Percentiles rank a stretch among this genome's conserved stretches.
Conservation (phyloP, 2,888 invertebrate species). For the Scaptomyza tumidula region DNA sequence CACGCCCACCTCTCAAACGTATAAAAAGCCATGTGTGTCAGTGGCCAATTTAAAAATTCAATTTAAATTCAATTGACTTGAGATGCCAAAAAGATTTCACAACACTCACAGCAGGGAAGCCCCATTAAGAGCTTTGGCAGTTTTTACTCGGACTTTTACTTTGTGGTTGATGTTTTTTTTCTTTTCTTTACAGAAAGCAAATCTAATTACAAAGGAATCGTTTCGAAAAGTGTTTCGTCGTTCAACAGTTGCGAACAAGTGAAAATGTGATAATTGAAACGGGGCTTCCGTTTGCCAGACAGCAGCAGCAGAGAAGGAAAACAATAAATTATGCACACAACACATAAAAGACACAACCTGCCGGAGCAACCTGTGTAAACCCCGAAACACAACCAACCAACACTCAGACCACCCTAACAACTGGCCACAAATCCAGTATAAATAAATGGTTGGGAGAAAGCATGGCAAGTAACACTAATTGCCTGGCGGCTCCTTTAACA, state of each 20-base stretch:
- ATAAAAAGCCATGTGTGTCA: slow-evolving; percentile 26
- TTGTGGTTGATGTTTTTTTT: slow-evolving; percentile 48
- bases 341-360: slow-evolving; percentile 74
- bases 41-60: slow-evolving; percentile 73
- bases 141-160: slow-evolving; percentile 53
- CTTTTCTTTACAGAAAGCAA: slow-evolving; percentile 30
- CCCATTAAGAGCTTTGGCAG: slow-evolving; percentile 52
- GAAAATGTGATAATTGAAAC: slow-evolving; percentile 71
- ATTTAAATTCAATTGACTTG: slow-evolving; percentile 76
- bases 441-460: neutral
- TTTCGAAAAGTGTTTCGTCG: slow-evolving; percentile 18
- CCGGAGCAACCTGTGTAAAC: slow-evolving; percentile 44
- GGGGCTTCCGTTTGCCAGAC: slow-evolving; percentile 63
- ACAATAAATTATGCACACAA: slow-evolving; percentile 76
- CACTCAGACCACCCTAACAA: slow-evolving; percentile 18
- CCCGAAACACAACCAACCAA: slow-evolving; percentile 34
- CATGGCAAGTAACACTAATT: slow-evolving; percentile 63
- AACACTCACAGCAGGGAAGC: slow-evolving; percentile 70
- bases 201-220: slow-evolving; percentile 64
- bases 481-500: slow-evolving; percentile 55
- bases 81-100: slow-evolving; percentile 54
- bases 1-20: slow-evolving; percentile 37
- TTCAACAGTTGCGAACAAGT: slow-evolving; percentile 15
- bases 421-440: slow-evolving; percentile 54
- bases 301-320: slow-evolving; percentile 42